These are phyloP conservation scores for Epistrophe grossulariae DNA, from an alignment of 2,888 invertebrate species.

Conservation along the genomic window DNA sequence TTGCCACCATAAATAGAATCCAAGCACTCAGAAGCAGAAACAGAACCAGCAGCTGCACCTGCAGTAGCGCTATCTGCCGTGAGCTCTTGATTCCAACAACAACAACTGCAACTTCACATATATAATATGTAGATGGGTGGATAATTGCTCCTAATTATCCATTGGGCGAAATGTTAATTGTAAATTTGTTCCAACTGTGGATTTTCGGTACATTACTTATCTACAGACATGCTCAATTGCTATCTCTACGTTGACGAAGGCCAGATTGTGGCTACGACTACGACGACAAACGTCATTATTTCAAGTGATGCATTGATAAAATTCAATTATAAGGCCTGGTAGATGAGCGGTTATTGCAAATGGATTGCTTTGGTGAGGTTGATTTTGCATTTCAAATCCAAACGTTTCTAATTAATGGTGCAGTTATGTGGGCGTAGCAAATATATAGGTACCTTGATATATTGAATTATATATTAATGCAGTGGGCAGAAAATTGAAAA, in stretches of 20 bases:
- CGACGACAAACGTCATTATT: not conserved
- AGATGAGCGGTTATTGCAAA: constrained; percentile 51
- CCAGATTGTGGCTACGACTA: constrained; percentile 7
- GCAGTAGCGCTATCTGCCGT: not conserved
- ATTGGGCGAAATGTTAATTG: constrained; percentile 66
- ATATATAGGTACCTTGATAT: not conserved
- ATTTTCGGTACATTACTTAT: constrained; percentile 26
- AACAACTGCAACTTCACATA: not conserved
- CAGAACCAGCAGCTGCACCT: not conserved
- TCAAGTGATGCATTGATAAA: constrained; percentile 53
- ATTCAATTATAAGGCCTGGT: constrained; percentile 60
- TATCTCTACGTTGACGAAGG: constrained; percentile 7
- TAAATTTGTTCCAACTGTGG: constrained; percentile 57
- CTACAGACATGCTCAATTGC: constrained; percentile 13
- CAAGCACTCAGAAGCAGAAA: not conserved
- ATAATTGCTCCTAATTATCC: constrained; percentile 64
- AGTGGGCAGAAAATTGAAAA: not conserved
- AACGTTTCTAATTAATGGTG: constrained; percentile 24
- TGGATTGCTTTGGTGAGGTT: constrained; percentile 45
- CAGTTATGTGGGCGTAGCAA: not conserved
- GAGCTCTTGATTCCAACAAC: not conserved
- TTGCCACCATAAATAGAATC: constrained; percentile 47
- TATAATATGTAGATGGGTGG: constrained; percentile 2
- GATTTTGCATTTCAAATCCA: constrained; percentile 34
- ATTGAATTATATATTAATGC: not conserved